Base-by-base conservation (phyloP, 2,888 invertebrate genomes). In the Drosophila borborema region DNA sequence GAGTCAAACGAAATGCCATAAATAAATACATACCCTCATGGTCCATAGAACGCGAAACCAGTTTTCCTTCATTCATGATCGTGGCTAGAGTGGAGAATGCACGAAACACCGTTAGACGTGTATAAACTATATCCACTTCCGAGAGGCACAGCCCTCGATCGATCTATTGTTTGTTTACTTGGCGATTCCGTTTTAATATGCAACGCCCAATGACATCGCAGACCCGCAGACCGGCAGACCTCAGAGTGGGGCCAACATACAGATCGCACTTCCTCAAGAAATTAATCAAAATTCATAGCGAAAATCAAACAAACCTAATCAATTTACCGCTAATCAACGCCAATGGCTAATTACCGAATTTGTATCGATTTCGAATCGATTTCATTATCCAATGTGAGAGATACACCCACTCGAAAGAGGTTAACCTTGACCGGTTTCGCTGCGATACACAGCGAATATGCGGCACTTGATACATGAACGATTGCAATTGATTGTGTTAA, bases 31-130 rank as follows among this genome's bases (percentile, higher is more conserved):
- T 61, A 55, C 28, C 28, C 53, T 69, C 81, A 72, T 56, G 63
- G 67, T 48, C 77, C 36, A 74, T 23, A 41, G 38, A 41, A 38
- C 23, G 68, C 34, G 71, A 74, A 86, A 86, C 86, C 90, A 82
- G 90, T 86, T 86, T 86, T 76, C 90, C 75, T 87, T 87, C 63
- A 69, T 69, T 70, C 70, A 63, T 40, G 60, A 34, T 40, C 40
- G 45, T 38, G 55, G 31, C 28, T 31, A 14, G 60, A 31, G 54
- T 38, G 46, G 38, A 38, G 38, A 62, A 53, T 63, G 59, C 51
- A 65, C 58, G 73, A 80, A 79, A 80, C 80, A 82, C 82, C 84
- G 82, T 82, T 82, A 82, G 81, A 79, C 56, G 84, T 82, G 81
- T 83, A 83, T 83, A 84, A 82, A 81, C 82, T 76, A 81, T 49